Percentiles rank a stretch among this genome's conserved stretches.
phyloP scores from a whole-genome alignment of 1,140 invertebrate species.

The Drosophila orosa region DNA sequence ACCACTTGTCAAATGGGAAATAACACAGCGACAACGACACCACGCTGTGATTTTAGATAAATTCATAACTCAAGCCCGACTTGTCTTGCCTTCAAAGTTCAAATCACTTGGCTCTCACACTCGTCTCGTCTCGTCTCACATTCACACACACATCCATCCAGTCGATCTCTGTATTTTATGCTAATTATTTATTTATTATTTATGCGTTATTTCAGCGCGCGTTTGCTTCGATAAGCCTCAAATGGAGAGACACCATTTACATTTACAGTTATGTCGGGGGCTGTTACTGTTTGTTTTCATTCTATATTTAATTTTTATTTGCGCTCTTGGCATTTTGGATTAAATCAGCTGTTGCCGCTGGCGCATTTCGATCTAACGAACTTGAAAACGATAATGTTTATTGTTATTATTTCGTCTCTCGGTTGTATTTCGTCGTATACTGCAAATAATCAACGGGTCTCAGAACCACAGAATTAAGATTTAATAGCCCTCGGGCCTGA shows the following conservation, averaged over 20 bases:
- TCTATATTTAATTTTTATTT: slow-evolving; percentile 26
- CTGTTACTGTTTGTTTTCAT: slow-evolving; percentile 37
- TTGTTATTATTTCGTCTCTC: slow-evolving; percentile 27
- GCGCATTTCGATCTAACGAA: slow-evolving; percentile 61
- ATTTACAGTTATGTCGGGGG: slow-evolving; percentile 67
- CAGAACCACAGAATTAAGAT: background rate
- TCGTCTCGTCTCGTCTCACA: slow-evolving; percentile 8
- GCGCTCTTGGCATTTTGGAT: slow-evolving; percentile 31
- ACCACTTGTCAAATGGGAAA: slow-evolving; percentile 77
- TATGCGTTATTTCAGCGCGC: slow-evolving; percentile 79
- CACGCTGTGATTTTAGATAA: slow-evolving; percentile 82
- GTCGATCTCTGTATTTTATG: slow-evolving; percentile 44
- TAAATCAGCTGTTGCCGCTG: slow-evolving; percentile 64
- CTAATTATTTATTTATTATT: slow-evolving; percentile 83
- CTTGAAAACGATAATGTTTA: slow-evolving; percentile 69
- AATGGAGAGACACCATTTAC: slow-evolving; percentile 75
- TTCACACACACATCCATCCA: slow-evolving; percentile 10
- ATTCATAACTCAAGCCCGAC: slow-evolving; percentile 78
- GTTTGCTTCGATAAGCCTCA: slow-evolving; percentile 77
- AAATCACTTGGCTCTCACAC: slow-evolving; percentile 70
- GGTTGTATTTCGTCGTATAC: slow-evolving; percentile 22
- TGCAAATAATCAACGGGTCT: slow-evolving; percentile 7
- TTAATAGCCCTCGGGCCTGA: background rate
- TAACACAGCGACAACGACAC: slow-evolving; percentile 68
- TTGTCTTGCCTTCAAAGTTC: slow-evolving; percentile 84